A percentile compares a stretch with the other conserved stretches of the same genome.
phyloP scores from a whole-genome alignment of 2,888 invertebrate species.

The Lysandra bellargus region DNA sequence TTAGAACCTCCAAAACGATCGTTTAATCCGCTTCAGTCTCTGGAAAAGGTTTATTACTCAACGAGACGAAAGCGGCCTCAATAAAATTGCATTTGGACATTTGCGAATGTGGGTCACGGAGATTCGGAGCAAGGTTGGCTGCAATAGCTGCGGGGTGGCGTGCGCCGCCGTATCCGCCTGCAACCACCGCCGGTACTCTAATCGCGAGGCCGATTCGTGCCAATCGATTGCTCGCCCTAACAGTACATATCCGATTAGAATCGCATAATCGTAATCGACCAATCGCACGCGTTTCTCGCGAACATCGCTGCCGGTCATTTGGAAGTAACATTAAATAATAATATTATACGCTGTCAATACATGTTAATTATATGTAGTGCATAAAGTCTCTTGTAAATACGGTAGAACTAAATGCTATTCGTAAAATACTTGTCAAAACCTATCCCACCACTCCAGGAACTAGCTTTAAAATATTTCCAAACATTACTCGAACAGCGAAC shows the following conservation, averaged over 20 bases:
- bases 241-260: constrained; percentile 61
- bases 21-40: neutral
- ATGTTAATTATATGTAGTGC: neutral
- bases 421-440: neutral
- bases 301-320: neutral
- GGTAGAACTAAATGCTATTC: neutral
- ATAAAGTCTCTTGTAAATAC: neutral
- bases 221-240: constrained; percentile 66
- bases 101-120: constrained; percentile 73
- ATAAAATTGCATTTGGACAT: constrained; percentile 74
- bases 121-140: constrained; percentile 76
- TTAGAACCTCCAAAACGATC: neutral
- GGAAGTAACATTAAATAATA: neutral
- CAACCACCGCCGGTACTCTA: constrained; percentile 61
- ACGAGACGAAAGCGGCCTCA: constrained; percentile 53
- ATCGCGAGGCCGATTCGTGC: constrained; percentile 68
- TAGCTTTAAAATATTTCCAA: neutral
- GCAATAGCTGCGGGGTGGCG: constrained; percentile 52
- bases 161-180: constrained; percentile 70
- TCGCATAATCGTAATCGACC: constrained; percentile 33
- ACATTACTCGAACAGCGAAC: neutral
- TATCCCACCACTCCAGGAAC: neutral
- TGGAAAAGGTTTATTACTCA: constrained; percentile 42
- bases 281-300: neutral
- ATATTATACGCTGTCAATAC: neutral